These are phyloP conservation scores for Catocala sponsa DNA, from an alignment of 2,888 invertebrate species.

Conservation along the genomic window DNA sequence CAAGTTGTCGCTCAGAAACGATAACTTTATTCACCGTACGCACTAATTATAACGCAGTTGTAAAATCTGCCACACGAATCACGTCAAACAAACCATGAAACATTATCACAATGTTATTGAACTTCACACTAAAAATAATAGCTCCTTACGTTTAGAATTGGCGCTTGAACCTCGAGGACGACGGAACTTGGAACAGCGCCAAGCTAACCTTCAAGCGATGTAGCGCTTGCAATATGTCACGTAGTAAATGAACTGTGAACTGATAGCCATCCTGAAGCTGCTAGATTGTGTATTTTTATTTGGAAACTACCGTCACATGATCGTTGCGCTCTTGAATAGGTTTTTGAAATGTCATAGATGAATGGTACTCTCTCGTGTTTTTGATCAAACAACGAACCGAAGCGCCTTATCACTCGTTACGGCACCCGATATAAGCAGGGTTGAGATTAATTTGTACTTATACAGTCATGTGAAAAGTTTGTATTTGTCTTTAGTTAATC, in stretches of 20 bases:
- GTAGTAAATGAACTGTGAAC: conserved; percentile 53
- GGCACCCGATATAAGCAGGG: too few relatives aligned
- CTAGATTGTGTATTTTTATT: conserved; percentile 47
- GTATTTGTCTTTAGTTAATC: too few relatives aligned
- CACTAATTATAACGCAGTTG: neutral
- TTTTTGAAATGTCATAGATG: conserved; percentile 26
- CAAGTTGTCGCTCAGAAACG: too few relatives aligned
- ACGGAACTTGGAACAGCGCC: conserved; percentile 54
- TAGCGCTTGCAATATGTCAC: conserved; percentile 52
- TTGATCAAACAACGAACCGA: neutral
- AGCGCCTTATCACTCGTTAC: too few relatives aligned
- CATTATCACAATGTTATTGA: conserved; percentile 57
- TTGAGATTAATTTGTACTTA: too few relatives aligned
- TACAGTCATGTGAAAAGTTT: too few relatives aligned
- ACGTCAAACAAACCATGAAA: conserved; percentile 15
- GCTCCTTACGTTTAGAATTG: conserved; percentile 60
- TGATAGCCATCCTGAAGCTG: conserved; percentile 54
- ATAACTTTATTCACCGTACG: too few relatives aligned
- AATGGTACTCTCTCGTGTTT: neutral
- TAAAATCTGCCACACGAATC: neutral
- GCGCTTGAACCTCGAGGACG: conserved; percentile 44
- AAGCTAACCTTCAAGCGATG: conserved; percentile 51
- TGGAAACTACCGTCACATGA: conserved; percentile 42
- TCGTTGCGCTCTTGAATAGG: conserved; percentile 29
- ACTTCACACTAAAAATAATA: conserved; percentile 61